phyloP scores from a whole-genome alignment of 2,113 vertebrate species.

The Cyanistes caeruleus region DNA sequence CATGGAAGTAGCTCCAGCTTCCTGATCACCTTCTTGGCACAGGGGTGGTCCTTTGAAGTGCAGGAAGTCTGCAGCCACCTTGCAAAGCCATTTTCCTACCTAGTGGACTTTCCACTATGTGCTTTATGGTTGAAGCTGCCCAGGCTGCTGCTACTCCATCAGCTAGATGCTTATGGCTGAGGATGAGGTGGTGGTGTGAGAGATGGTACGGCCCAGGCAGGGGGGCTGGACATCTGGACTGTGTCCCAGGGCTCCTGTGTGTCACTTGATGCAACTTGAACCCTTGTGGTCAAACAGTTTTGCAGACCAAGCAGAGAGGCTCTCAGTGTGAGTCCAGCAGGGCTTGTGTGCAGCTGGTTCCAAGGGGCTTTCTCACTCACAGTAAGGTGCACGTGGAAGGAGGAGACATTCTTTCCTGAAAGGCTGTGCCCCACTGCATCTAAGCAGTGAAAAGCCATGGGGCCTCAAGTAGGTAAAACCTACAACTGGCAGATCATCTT shows the following conservation, averaged over 20 bases:
- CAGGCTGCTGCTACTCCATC: neutral
- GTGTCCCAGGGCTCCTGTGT: too few species aligned
- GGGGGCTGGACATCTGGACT: neutral
- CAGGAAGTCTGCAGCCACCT: neutral
- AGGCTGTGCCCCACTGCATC: neutral
- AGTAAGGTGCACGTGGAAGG: neutral
- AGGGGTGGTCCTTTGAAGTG: rapidly evolving
- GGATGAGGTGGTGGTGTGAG: neutral
- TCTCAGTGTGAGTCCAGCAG: neutral
- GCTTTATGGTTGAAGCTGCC: neutral
- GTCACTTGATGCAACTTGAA: neutral
- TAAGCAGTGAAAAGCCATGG: neutral
- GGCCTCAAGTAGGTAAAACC: neutral
- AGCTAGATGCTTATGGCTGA: neutral
- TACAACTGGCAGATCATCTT: neutral
- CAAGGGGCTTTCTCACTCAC: neutral
- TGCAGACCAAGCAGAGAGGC: neutral
- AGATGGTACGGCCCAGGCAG: rapidly evolving
- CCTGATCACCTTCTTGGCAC: rapidly evolving
- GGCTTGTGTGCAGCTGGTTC: neutral
- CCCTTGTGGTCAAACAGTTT: neutral
- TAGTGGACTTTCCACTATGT: neutral
- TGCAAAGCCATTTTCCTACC: neutral
- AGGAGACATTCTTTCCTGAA: neutral
- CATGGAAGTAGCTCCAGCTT: rapidly evolving